Conservation (phyloP, 2,797 vertebrate species). For the Eidolon dupreanum region DNA sequence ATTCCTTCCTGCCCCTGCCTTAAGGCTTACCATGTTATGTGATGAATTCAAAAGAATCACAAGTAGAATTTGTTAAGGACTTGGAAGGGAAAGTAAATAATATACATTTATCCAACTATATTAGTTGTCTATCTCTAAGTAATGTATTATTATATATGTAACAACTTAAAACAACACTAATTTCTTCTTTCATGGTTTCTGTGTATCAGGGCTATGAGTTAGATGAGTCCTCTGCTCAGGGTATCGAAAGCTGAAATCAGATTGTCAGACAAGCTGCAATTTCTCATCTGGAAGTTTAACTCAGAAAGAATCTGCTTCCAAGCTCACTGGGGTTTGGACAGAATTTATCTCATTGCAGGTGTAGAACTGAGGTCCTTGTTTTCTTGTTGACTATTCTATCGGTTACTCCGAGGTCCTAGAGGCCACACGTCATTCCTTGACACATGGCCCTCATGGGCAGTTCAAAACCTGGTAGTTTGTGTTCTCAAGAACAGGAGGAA, state of each 20-base stretch:
- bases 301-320: neutral
- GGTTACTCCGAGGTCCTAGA: neutral
- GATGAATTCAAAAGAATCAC: slow-evolving; percentile 33
- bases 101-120: neutral
- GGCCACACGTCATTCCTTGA: neutral
- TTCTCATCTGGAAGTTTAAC: neutral
- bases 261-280: neutral
- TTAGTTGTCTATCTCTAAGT: neutral
- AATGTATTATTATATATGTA: neutral
- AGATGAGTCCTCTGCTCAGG: neutral
- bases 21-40: neutral
- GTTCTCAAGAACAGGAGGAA: neutral
- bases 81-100: neutral
- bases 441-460: too few relatives aligned
- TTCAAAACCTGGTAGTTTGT: neutral
- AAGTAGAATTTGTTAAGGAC: neutral
- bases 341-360: neutral
- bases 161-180: neutral
- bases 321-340: neutral
- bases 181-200: neutral
- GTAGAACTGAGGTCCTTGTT: neutral
- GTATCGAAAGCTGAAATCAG: neutral
- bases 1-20: neutral
- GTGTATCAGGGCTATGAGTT: neutral
- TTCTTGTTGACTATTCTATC: neutral